A percentile compares a stretch with the other conserved stretches of the same genome.
Evolutionary conservation across 1,140 invertebrate species (phyloP).

Genomic region (Drosophila punjabiensis): DNA sequence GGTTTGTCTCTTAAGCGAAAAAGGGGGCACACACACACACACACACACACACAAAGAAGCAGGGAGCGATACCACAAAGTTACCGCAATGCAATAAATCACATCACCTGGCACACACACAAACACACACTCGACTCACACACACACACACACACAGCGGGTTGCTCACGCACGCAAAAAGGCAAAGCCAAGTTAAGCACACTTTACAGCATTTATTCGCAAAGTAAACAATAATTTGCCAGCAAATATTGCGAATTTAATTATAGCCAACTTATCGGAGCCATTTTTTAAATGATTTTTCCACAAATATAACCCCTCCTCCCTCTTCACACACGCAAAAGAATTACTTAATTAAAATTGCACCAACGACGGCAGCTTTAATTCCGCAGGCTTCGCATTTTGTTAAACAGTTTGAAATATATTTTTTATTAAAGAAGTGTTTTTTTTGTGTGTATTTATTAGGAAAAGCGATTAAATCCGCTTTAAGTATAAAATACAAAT

Average conservation of each 20-base stretch:
- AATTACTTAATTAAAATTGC: constrained; percentile 15
- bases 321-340: background rate
- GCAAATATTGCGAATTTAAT: constrained; percentile 9
- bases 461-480: constrained; percentile 2
- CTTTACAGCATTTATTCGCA: constrained; percentile 22
- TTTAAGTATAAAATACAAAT: constrained; percentile 1
- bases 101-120: constrained; percentile 55
- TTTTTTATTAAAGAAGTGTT: background rate
- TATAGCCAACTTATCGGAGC: constrained; percentile 7
- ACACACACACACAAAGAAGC: constrained; percentile 8
- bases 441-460: background rate
- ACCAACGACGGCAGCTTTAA: constrained; percentile 1
- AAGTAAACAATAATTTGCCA: background rate
- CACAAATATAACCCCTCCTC: background rate
- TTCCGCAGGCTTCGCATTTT: background rate
- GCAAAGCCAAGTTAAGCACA: constrained; percentile 29
- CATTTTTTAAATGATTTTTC: constrained; percentile 8
- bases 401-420: background rate
- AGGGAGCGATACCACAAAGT: constrained; percentile 69
- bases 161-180: constrained; percentile 23
- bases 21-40: constrained; percentile 34
- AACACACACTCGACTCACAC: constrained; percentile 13
- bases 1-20: constrained; percentile 77
- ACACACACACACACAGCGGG: background rate
- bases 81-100: constrained; percentile 78